These are phyloP conservation scores for Poeciliopsis gracilis DNA, from an alignment of 2,797 vertebrate genomes.

Conservation along the genomic window DNA sequence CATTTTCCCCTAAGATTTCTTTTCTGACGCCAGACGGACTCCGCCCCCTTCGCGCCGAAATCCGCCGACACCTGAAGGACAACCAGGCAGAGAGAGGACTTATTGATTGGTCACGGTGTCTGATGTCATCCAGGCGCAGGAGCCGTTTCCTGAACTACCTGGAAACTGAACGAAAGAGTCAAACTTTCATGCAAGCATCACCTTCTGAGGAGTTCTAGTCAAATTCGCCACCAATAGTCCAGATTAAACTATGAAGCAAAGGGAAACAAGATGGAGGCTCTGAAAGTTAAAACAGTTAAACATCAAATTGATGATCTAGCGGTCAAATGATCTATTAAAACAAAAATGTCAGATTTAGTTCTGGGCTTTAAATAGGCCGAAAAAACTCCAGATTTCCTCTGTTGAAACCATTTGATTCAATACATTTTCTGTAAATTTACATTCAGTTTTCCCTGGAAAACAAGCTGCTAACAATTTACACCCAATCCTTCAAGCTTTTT, in stretches of 20 bases:
- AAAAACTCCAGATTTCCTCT: neutral
- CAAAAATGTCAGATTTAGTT: neutral
- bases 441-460: neutral
- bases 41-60: conserved; percentile 41
- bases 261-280: neutral
- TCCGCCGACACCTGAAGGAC: conserved; percentile 72
- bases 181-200: no score
- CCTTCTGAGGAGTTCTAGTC: no score
- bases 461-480: neutral
- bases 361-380: neutral
- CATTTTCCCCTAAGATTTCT: conserved; percentile 69
- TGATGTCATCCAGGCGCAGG: conserved; percentile 69
- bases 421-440: neutral
- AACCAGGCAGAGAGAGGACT: conserved; percentile 57
- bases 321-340: no score
- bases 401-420: neutral
- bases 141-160: conserved; percentile 50
- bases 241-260: no score
- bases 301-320: no score
- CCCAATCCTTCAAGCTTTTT: neutral
- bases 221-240: no score
- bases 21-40: conserved; percentile 57
- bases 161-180: conserved; percentile 2
- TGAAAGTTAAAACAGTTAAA: neutral
- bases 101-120: conserved; percentile 72